Evolutionary conservation across 2,888 invertebrate species (phyloP).

Genomic region (Rhingia campestris): DNA sequence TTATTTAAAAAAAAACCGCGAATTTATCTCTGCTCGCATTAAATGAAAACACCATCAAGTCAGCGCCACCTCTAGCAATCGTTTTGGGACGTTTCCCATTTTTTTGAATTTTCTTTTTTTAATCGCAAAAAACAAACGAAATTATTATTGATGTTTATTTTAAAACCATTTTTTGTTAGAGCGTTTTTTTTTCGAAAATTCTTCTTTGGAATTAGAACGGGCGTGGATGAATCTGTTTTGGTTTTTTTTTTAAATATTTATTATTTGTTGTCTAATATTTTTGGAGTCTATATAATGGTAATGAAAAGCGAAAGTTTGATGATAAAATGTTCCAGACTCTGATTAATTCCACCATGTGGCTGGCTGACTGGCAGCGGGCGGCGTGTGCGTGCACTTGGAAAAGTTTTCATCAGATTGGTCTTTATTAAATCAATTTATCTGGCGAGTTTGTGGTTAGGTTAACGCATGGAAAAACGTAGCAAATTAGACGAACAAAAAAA

Average conservation of each 20-base stretch:
- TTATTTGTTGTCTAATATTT: slow-evolving; percentile 22
- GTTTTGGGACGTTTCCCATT: not conserved
- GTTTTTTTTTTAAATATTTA: slow-evolving; percentile 15
- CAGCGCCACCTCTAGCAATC: slow-evolving; percentile 1
- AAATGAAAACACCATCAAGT: slow-evolving; percentile 9
- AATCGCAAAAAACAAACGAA: slow-evolving; percentile 28
- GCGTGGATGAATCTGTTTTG: slow-evolving; percentile 3
- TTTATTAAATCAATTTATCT: slow-evolving; percentile 47
- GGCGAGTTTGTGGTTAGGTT: not conserved
- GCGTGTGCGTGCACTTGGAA: slow-evolving; percentile 19
- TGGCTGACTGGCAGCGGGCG: not conserved
- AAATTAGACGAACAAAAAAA: not conserved
- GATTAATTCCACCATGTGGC: slow-evolving; percentile 38
- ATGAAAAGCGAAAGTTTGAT: slow-evolving; percentile 16
- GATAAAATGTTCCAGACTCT: slow-evolving; percentile 6
- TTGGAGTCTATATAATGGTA: slow-evolving; percentile 18
- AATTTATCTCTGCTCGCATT: slow-evolving; percentile 18
- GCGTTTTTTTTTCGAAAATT: slow-evolving; percentile 29
- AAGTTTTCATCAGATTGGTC: slow-evolving; percentile 29
- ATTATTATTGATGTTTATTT: slow-evolving; percentile 52
- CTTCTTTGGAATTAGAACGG: slow-evolving; percentile 12
- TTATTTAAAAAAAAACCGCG: not conserved
- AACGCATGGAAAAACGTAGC: not conserved
- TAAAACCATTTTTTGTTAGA: slow-evolving; percentile 45
- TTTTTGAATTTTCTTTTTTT: not conserved